Percentiles rank a stretch among this genome's conserved stretches.
phyloP scores from a whole-genome alignment of 2,888 invertebrate species.

The Catocala fraxini region DNA sequence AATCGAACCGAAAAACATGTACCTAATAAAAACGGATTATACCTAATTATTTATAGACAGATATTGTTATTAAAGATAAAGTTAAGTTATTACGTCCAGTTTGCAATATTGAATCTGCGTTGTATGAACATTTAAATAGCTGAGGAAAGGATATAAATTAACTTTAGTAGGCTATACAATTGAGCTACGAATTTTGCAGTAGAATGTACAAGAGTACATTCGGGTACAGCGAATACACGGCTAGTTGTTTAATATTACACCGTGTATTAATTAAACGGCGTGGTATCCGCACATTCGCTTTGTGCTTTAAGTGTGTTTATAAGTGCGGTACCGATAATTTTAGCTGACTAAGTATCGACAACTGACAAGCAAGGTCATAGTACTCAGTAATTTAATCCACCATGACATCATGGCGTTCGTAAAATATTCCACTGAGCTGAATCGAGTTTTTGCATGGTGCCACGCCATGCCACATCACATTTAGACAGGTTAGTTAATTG shows the following conservation, averaged over 20 bases:
- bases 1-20: slow-evolving; percentile 36
- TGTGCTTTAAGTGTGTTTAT: slow-evolving; percentile 19
- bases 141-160: neutral
- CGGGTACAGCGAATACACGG: too few species aligned
- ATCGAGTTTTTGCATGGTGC: slow-evolving; percentile 71
- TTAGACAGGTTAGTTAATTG: slow-evolving; percentile 46
- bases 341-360: slow-evolving; percentile 49
- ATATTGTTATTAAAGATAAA: slow-evolving; percentile 23
- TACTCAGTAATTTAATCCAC: slow-evolving; percentile 80
- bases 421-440: slow-evolving; percentile 78
- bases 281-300: too few species aligned
- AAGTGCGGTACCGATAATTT: slow-evolving; percentile 33
- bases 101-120: slow-evolving; percentile 22
- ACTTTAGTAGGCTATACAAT: too few species aligned
- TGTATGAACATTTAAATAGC: slow-evolving; percentile 5
- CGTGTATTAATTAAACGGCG: too few species aligned
- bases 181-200: too few species aligned
- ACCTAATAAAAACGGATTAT: neutral
- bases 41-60: neutral
- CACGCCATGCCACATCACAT: slow-evolving; percentile 50
- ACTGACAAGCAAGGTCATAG: slow-evolving; percentile 78
- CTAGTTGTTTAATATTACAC: too few species aligned
- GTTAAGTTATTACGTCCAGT: slow-evolving; percentile 13
- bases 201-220: too few species aligned
- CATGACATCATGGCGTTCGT: slow-evolving; percentile 83